phyloP scores from a whole-genome alignment of 2,888 invertebrate genomes.

The Phymatocera aterrima region DNA sequence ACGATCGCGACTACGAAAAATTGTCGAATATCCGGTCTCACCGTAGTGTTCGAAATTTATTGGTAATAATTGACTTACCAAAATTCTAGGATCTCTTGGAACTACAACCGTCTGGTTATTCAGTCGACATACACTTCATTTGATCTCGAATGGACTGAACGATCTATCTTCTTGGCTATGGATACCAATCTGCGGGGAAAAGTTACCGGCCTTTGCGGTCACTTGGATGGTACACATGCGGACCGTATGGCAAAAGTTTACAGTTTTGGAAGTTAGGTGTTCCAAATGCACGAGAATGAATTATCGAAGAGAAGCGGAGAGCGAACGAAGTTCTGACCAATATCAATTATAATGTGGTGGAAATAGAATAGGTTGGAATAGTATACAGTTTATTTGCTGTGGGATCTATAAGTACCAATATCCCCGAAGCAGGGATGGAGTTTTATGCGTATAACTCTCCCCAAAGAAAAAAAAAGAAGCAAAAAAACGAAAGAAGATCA shows the following conservation, averaged over 20 bases:
- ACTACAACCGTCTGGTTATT: constrained; percentile 50
- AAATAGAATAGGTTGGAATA: not conserved
- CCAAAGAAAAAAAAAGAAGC: no score
- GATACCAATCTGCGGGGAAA: constrained; percentile 53
- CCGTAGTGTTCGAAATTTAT: not conserved
- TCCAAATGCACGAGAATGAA: not conserved
- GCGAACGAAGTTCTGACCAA: not conserved
- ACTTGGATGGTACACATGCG: constrained; percentile 57
- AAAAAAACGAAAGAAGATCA: no score
- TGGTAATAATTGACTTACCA: constrained; percentile 9
- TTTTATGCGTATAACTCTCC: no score
- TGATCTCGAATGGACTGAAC: constrained; percentile 49
- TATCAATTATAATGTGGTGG: not conserved
- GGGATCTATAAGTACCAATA: no score
- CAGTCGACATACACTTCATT: not conserved
- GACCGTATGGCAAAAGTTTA: constrained; percentile 53
- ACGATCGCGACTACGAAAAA: no score
- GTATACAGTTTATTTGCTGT: no score
- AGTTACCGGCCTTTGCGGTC: constrained; percentile 61
- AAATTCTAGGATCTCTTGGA: constrained; percentile 54
- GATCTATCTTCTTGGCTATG: constrained; percentile 54
- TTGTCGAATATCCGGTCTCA: not conserved
- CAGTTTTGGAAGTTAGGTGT: not conserved
- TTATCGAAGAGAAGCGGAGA: not conserved
- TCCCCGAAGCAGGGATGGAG: no score